These are phyloP conservation scores for Horisme vitalbata DNA, from an alignment of 2,888 invertebrate genomes.

Conservation along the genomic window DNA sequence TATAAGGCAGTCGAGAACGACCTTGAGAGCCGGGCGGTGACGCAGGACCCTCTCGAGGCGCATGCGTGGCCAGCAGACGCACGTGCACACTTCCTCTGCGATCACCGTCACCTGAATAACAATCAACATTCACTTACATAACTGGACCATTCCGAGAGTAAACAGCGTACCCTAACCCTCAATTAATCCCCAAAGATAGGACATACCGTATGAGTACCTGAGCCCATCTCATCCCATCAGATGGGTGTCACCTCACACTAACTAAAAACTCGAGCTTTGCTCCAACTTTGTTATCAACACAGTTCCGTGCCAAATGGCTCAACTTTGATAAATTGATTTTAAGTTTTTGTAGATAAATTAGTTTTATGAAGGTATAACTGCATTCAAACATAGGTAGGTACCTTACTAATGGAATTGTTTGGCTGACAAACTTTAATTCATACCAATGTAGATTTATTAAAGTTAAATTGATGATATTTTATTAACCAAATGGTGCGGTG, in stretches of 20 bases:
- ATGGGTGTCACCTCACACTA: too few relatives aligned
- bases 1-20: conserved; percentile 90
- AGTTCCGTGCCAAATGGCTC: conserved; percentile 15
- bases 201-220: neutral
- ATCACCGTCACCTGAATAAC: conserved; percentile 86
- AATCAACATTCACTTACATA: conserved; percentile 22
- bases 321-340: conserved; percentile 14
- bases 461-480: too few relatives aligned
- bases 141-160: conserved; percentile 6
- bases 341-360: conserved; percentile 16
- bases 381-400: too few relatives aligned
- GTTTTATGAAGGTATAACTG: conserved; percentile 7
- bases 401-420: conserved; percentile 12
- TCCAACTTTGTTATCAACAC: conserved; percentile 13
- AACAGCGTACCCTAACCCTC: conserved; percentile 1
- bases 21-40: conserved; percentile 88
- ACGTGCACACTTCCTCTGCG: conserved; percentile 90
- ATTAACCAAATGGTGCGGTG: too few relatives aligned
- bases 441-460: too few relatives aligned
- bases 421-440: conserved; percentile 3
- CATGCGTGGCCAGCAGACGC: conserved; percentile 91
- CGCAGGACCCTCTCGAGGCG: conserved; percentile 88
- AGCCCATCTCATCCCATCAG: neutral
- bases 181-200: neutral
- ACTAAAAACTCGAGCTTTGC: conserved; percentile 2